phyloP scores from a whole-genome alignment of 2,888 invertebrate genomes.

The Diaperis boleti region DNA sequence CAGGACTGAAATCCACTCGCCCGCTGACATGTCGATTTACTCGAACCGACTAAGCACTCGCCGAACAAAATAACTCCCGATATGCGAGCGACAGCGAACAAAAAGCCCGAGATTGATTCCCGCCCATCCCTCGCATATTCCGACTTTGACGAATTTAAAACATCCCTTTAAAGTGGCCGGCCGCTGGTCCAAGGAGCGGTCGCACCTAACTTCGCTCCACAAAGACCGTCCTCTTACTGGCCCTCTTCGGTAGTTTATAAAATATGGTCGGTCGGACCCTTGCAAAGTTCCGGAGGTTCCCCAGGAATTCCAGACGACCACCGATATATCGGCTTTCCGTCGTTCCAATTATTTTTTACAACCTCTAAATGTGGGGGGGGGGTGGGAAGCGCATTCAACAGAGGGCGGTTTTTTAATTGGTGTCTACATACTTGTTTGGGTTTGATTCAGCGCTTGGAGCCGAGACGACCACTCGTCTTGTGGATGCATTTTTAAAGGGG shows the following conservation, averaged over 20 bases:
- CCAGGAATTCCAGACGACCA: constrained; percentile 21
- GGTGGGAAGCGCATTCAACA: too few species aligned
- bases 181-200: constrained; percentile 7
- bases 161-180: constrained; percentile 19
- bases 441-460: too few species aligned
- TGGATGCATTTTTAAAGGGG: too few species aligned
- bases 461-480: too few species aligned
- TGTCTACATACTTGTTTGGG: too few species aligned
- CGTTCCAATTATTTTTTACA: too few species aligned
- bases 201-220: constrained; percentile 17
- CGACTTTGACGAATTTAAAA: not conserved
- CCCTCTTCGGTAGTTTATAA: constrained; percentile 31
- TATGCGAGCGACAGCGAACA: not conserved
- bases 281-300: constrained; percentile 26
- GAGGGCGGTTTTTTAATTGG: too few species aligned
- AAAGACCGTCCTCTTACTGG: constrained; percentile 13
- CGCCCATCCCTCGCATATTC: not conserved
- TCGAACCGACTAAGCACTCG: constrained; percentile 1
- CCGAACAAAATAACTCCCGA: constrained; percentile 7
- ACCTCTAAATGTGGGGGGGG: too few species aligned
- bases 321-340: too few species aligned
- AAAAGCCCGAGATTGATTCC: not conserved
- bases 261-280: constrained; percentile 28
- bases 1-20: not conserved
- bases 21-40: constrained; percentile 2